Base-by-base conservation (phyloP, 2,888 invertebrate species). In the Hirtodrosophila trivittata region DNA sequence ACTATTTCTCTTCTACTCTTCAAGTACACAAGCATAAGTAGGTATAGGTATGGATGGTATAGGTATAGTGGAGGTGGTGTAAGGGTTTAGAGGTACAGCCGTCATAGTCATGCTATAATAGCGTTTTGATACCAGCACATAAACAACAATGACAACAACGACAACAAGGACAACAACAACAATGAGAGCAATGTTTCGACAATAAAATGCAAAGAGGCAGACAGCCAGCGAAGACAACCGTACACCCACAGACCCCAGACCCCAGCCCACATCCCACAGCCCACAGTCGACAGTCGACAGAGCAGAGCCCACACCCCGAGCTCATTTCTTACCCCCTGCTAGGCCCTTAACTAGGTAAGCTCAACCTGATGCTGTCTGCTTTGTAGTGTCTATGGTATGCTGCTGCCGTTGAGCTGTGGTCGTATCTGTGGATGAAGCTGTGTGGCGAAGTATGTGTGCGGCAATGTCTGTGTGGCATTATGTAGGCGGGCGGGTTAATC, bases 81-180 rank as follows among this genome's bases (percentile, higher is more conserved):
- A 5, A n/a, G 28, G 47, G 28, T 49, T 50, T 58, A 49, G 70
- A 60, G 71, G 71, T 65, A 71, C 60, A 75, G 80, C 64, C 83
- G 70, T 83, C 86, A 68, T 80, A 72, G 82, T 72, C 81, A 67
- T 56, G 84, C 70, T 75, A 77, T 86, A 83, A 83, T 83, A 84
- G 82, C 86, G 82, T 77, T 86, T 86, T 83, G 82, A 86, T 82
- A 75, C 86, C 86, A 81, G 77, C 77, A 86, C 86, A 82, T 82
- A 82, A 86, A 86, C 82, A 86, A 86, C 81, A 86, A 83, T 71
- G 71, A 64, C 62, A 72, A 55, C 71, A 71, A 49, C 75, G 52
- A 62, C 65, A 77, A 60, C 51, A 63, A 51, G 32, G 32, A 33
- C 28, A 57, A 25, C 43, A 67, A 59, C 57, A 64, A 56, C 68